Evolutionary conservation across 2,797 vertebrate species (phyloP), one percentile per base, ranked within the genome.

Genomic region (Acanthurus lineatus): DNA sequence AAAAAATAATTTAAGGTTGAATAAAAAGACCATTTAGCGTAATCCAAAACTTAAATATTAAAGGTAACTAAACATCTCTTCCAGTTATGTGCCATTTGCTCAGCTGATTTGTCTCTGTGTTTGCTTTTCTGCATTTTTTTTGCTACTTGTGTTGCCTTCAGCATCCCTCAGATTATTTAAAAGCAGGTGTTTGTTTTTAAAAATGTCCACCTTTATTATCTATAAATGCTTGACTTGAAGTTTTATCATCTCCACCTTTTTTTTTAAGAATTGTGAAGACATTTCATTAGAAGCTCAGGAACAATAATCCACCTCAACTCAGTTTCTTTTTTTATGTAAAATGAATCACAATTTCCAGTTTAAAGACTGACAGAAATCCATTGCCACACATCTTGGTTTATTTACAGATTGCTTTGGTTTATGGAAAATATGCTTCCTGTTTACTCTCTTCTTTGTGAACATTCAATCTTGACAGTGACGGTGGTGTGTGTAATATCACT

Each of bases 251-350:
- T 76, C 19, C 25, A n/a, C 25, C 3, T 25, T 3, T 25, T 25
- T 69, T 73, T 67, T 25, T 38, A 96, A 95, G 51, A 70, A 19
- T 40, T 4, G 7, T 16, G 91, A 88, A 1, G 79, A 86, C 3
- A 85, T 83, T 90, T 88, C 4, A 88, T 96, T 83, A 83, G 94
- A 53, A 83, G 79, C 52, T 86, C 63, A 93, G 89, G 91, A 90
- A 81, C 4, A 76, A 49, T 28, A 51, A 77, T 42, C 45, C 9
- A 28, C 20, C 61, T 72, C 6, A 57, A 52, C n/a, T 57, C 9
- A 3, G 25, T 35, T 15, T 45, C 77, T 73, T 48, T 11, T 11
- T 9, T 3, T 17, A 22, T n/a, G 22, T 63, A 0, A 28, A 63
- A 52, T 25, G 1, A 42, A 71, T 63, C 42, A 40, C 28, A 67